A percentile compares a stretch with the other conserved stretches of the same genome.
phyloP scores from a whole-genome alignment of 2,797 vertebrate genomes.

The Hemibagrus guttatus region DNA sequence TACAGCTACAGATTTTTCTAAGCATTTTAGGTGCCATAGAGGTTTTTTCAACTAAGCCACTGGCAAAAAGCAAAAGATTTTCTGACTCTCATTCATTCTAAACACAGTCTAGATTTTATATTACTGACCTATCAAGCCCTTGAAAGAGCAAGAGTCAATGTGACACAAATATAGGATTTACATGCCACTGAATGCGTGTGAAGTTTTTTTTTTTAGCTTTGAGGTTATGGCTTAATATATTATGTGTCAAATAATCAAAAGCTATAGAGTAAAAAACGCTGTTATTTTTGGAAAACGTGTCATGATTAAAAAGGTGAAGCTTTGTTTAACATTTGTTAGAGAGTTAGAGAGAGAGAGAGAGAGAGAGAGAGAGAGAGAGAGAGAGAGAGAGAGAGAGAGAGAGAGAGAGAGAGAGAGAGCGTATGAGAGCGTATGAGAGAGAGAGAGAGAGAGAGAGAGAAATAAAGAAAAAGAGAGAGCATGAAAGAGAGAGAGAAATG shows the following conservation, averaged over 20 bases:
- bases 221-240: neutral
- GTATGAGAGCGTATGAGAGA: too few relatives aligned
- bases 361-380: too few relatives aligned
- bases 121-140: neutral
- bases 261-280: neutral
- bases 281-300: too few relatives aligned
- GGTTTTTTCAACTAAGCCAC: neutral
- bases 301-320: neutral
- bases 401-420: too few relatives aligned
- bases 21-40: too few relatives aligned
- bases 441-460: too few relatives aligned
- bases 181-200: neutral
- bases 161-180: neutral
- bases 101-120: neutral
- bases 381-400: too few relatives aligned
- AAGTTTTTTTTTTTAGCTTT: neutral
- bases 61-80: neutral
- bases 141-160: neutral
- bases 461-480: too few relatives aligned
- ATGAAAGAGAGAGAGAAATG: too few relatives aligned
- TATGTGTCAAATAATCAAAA: neutral
- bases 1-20: neutral
- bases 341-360: too few relatives aligned
- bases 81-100: neutral
- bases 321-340: neutral